Evolutionary conservation across 2,113 vertebrate genomes (phyloP), one percentile per base, ranked within the genome.

Genomic region (Proteles cristata): DNA sequence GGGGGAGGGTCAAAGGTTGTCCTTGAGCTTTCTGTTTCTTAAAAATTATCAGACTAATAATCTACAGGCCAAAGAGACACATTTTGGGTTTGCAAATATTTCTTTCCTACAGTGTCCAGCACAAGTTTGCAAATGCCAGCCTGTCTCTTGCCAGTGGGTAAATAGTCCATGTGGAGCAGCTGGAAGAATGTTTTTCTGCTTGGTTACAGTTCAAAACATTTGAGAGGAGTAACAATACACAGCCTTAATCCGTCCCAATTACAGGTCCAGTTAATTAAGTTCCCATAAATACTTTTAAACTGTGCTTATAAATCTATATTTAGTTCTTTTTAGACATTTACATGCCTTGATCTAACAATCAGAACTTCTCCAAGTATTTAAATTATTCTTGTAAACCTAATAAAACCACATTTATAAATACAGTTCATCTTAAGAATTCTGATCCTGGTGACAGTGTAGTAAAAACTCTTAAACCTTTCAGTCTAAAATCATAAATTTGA

Each of bases 241-340:
- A 92, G 17, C 4, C 45, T 87, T 71, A 71, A 69, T 55, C 2
- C 28, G 17, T 87, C 39, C 31, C 33, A 87, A 1, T 89, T 92
- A 83, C 8, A 92, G 53, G 48, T 28, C 45, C 61, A 25, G 33
- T 88, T 88, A 82, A 61, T 76, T 77, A 53, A 85, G 43, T 95
- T 88, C 9, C 5, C 48, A 50, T 88, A 85, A 94, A 83, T 33
- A 76, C 35, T 93, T 94, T 66, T 39, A 88, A 94, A 90, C 23
- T 43, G 3, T 26, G 35, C 87, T 94, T 81, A 63, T 94, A 94
- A 61, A 84, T 94, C 61, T 55, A 39, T 79, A 15, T 43, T 95
- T 88, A 15, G 1, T 92, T 84, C 33, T 68, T 94, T 80, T 85
- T 63, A 94, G 86, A 11, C 48, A 77, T 93, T 79, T 85, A 79